Percentiles rank a stretch among this genome's conserved stretches.
Evolutionary conservation across 2,888 invertebrate genomes (phyloP).

Genomic region (Cerastis rubricosa): DNA sequence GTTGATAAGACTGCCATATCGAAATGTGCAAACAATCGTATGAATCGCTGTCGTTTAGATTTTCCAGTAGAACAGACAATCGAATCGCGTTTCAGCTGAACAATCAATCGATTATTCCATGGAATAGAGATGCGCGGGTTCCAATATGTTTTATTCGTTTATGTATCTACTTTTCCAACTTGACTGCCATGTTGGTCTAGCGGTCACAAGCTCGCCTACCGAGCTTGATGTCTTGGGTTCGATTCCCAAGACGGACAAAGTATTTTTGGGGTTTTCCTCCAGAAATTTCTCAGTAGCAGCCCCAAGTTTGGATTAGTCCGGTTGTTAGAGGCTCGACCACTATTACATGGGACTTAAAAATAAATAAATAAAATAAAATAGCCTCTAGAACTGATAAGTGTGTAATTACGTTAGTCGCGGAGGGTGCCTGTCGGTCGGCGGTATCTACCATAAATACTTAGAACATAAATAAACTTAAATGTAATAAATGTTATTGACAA

Average conservation of each 20-base stretch:
- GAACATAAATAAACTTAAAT: too few relatives aligned
- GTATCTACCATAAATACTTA: too few relatives aligned
- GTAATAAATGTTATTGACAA: too few relatives aligned
- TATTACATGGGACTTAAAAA: too few relatives aligned
- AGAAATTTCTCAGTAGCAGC: too few relatives aligned
- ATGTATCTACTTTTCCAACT: background rate
- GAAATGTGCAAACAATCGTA: slow-evolving; percentile 37
- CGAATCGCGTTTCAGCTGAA: slow-evolving; percentile 31
- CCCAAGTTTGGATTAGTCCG: too few relatives aligned
- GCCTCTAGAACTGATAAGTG: slow-evolving; percentile 87
- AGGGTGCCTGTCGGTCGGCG: slow-evolving; percentile 87
- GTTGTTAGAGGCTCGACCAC: too few relatives aligned
- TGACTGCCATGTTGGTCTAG: too few relatives aligned
- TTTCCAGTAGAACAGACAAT: slow-evolving; percentile 46
- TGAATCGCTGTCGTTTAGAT: slow-evolving; percentile 25
- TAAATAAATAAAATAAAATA: slow-evolving; percentile 83
- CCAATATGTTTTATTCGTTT: background rate
- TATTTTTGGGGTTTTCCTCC: too few relatives aligned
- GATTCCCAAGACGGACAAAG: too few relatives aligned
- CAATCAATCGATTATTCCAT: slow-evolving; percentile 28
- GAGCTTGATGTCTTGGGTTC: too few relatives aligned
- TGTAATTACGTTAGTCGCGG: slow-evolving; percentile 86
- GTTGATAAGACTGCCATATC: slow-evolving; percentile 20
- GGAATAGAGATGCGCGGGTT: background rate
- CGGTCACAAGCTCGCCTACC: too few relatives aligned